Percentiles rank a stretch among this genome's conserved stretches.
phyloP scores from a whole-genome alignment of 1,140 invertebrate species.

The Venturia canescens region DNA sequence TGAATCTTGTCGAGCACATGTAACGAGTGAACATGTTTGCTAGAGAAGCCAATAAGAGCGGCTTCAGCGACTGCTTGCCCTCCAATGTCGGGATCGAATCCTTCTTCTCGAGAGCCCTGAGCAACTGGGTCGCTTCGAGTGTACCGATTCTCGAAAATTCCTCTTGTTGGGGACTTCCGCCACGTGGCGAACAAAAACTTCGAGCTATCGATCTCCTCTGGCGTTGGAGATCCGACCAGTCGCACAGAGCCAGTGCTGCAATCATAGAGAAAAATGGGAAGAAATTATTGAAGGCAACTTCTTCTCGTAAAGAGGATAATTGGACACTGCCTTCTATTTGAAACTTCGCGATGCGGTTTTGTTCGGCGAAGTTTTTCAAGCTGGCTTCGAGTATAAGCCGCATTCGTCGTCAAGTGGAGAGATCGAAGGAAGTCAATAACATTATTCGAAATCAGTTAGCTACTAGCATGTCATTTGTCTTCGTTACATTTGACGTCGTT shows the following conservation, averaged over 20 bases:
- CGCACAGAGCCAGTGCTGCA: conserved; percentile 89
- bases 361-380: too few species aligned
- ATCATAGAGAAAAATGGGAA: conserved; percentile 63
- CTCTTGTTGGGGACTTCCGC: conserved; percentile 83
- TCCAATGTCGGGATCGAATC: conserved; percentile 72
- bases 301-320: not conserved
- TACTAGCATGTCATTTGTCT: too few species aligned
- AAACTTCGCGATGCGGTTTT: too few species aligned
- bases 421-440: too few species aligned
- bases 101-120: conserved; percentile 74
- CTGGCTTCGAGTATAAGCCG: too few species aligned
- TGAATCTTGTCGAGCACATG: conserved; percentile 88
- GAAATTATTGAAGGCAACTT: not conserved
- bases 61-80: conserved; percentile 78
- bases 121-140: conserved; percentile 79
- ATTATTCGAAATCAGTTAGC: too few species aligned
- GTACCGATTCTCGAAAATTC: conserved; percentile 81
- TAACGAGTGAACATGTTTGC: conserved; percentile 91
- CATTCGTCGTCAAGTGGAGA: too few species aligned
- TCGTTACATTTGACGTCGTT: too few species aligned
- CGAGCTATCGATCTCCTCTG: conserved; percentile 86
- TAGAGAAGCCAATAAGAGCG: conserved; percentile 81
- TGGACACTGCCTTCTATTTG: too few species aligned
- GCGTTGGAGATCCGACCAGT: conserved; percentile 89
- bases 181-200: conserved; percentile 86